phyloP scores from a whole-genome alignment of 2,888 invertebrate species.

The Resseliella maxima region DNA sequence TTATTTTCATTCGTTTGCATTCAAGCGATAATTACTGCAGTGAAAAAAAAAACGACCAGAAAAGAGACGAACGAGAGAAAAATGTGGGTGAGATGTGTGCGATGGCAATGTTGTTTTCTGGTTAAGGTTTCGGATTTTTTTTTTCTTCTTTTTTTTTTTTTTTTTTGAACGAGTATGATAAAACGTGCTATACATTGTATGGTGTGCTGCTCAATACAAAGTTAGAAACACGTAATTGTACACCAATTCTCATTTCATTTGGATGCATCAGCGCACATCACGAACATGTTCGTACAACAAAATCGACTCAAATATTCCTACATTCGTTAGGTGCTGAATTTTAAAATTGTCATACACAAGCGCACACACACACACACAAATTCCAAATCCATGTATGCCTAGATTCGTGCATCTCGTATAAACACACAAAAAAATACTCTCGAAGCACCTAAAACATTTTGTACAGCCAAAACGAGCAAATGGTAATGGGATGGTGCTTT shows the following conservation, averaged over 20 bases:
- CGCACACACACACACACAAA: not conserved
- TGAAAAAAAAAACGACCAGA: not conserved
- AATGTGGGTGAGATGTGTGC: not conserved
- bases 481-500: conserved; percentile 38
- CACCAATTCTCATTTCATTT: conserved; percentile 48
- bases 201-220: not conserved
- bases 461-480: conserved; percentile 6
- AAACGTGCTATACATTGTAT: conserved; percentile 18
- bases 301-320: conserved; percentile 35
- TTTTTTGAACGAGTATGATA: not conserved
- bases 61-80: not conserved
- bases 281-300: conserved; percentile 36
- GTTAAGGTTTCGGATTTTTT: not conserved
- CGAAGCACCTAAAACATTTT: conserved; percentile 12
- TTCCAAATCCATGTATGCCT: not conserved
- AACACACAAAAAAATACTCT: not conserved
- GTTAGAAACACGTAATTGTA: conserved; percentile 48
- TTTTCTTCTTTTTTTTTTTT: not conserved
- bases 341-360: conserved; percentile 4
- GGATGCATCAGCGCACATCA: conserved; percentile 51
- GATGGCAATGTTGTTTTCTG: not conserved
- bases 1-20: conserved; percentile 43
- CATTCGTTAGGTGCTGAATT: conserved; percentile 6
- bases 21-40: conserved; percentile 12
- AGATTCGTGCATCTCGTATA: not conserved